Percentiles rank a stretch among this genome's conserved stretches.
phyloP scores from a whole-genome alignment of 2,888 invertebrate species.

The Leptinotarsa haldemani region DNA sequence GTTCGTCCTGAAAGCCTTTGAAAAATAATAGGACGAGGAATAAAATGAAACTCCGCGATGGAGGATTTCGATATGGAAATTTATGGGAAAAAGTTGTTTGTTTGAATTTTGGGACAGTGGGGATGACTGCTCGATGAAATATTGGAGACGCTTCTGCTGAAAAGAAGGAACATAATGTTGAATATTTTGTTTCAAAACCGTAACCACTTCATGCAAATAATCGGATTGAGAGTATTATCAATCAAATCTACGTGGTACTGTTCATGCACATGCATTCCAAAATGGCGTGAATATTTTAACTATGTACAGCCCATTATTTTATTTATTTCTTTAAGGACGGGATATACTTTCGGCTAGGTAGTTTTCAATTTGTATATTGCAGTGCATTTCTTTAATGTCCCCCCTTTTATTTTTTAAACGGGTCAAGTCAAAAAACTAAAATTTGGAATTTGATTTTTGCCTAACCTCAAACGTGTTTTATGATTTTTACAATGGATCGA shows the following conservation, averaged over 20 bases:
- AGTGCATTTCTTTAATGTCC: no score
- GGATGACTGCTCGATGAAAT: constrained; percentile 33
- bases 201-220: neutral
- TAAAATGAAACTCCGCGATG: constrained; percentile 8
- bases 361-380: no score
- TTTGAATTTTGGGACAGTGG: constrained; percentile 27
- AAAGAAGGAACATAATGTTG: constrained; percentile 33
- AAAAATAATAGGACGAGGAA: neutral
- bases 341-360: no score
- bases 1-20: constrained; percentile 17
- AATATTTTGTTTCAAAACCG: neutral
- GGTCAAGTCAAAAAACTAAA: no score
- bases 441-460: no score
- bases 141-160: constrained; percentile 37
- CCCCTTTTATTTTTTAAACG: no score
- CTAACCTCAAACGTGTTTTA: no score
- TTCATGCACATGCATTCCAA: constrained; percentile 5
- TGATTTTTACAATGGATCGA: no score
- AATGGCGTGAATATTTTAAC: no score
- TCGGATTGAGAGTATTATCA: neutral
- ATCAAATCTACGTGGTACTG: neutral
- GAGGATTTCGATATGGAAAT: constrained; percentile 25
- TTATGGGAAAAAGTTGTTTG: constrained; percentile 37
- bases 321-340: no score
- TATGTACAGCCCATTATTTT: no score